Conservation (phyloP, 2,888 invertebrate species). For the Mythimna vitellina region DNA sequence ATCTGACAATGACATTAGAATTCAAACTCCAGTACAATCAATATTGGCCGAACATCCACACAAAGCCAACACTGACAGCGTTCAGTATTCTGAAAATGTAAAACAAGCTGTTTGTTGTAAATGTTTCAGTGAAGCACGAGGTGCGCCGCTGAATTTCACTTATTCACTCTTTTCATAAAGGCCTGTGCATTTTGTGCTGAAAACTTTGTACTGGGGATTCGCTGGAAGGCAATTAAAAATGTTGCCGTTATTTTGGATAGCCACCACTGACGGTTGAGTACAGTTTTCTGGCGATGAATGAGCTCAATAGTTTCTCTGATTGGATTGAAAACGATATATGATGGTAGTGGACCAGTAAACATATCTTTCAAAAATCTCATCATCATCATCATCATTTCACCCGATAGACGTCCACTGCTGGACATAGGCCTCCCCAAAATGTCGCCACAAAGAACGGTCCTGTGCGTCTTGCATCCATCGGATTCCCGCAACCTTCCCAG, state of each 20-base stretch:
- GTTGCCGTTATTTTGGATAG: constrained; percentile 22
- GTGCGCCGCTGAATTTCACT: constrained; percentile 62
- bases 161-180: constrained; percentile 60
- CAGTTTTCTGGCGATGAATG: constrained; percentile 2
- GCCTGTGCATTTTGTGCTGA: constrained; percentile 36
- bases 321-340: not conserved
- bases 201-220: not conserved
- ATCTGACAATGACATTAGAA: not conserved
- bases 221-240: constrained; percentile 22
- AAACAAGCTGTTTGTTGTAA: constrained; percentile 66
- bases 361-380: no score
- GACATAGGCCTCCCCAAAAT: no score
- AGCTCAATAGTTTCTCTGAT: not conserved
- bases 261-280: not conserved
- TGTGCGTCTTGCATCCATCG: no score
- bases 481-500: no score
- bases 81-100: constrained; percentile 66
- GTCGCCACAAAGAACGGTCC: no score
- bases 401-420: no score
- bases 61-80: constrained; percentile 47
- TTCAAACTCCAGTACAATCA: constrained; percentile 4
- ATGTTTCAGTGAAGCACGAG: constrained; percentile 62
- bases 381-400: no score
- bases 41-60: constrained; percentile 34
- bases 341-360: no score